Evolutionary conservation across 2,888 invertebrate genomes (phyloP).

Genomic region (Lepidochitona cinerea): DNA sequence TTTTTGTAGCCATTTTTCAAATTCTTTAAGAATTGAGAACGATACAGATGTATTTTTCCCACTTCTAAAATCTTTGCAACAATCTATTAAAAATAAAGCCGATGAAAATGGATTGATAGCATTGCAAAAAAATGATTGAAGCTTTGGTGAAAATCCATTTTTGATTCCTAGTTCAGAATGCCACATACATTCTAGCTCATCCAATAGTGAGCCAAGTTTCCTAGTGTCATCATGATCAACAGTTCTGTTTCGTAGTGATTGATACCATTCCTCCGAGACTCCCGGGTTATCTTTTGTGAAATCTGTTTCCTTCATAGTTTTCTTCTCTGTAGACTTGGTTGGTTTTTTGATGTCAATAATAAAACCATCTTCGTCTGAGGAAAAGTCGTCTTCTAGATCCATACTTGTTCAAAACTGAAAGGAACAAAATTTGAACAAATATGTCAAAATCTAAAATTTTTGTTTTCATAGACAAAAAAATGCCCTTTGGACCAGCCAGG

Average conservation of each 20-base stretch:
- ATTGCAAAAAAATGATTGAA: constrained; percentile 23
- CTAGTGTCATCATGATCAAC: constrained; percentile 16
- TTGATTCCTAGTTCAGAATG: constrained; percentile 32
- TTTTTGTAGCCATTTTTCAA: constrained; percentile 38
- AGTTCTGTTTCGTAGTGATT: neutral
- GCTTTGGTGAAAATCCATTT: constrained; percentile 20
- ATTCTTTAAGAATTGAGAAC: constrained; percentile 46
- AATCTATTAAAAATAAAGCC: constrained; percentile 35
- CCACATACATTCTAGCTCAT: constrained; percentile 37
- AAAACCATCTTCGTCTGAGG: too few species aligned
- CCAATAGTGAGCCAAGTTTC: constrained; percentile 33
- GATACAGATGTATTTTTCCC: constrained; percentile 33
- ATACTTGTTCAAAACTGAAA: too few species aligned
- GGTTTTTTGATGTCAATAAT: neutral
- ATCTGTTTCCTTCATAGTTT: neutral
- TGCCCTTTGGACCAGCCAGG: too few species aligned
- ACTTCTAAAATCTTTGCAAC: constrained; percentile 27
- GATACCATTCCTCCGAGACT: neutral
- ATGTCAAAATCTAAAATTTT: too few species aligned
- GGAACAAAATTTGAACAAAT: too few species aligned
- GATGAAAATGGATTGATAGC: constrained; percentile 39
- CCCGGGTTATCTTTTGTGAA: neutral
- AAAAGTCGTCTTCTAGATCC: too few species aligned
- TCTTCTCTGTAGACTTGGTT: neutral
- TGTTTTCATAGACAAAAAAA: too few species aligned